These are phyloP conservation scores for Apostichopus leukothele DNA, from an alignment of 53 echinoderm and acorn worm genomes.

Conservation along the genomic window DNA sequence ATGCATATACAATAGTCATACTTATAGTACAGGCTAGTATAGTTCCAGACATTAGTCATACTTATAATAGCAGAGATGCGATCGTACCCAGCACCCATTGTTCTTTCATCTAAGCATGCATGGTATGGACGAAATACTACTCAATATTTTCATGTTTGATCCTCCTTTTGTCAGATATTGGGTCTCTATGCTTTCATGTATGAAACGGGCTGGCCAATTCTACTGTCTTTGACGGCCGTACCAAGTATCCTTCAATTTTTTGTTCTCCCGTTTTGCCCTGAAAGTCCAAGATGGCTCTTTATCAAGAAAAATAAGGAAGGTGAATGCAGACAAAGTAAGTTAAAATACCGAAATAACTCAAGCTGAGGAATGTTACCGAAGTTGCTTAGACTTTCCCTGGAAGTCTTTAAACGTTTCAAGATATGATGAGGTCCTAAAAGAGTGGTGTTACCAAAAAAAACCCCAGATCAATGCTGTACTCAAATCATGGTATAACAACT, in stretches of 20 bases:
- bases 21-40: slow-evolving; percentile 66
- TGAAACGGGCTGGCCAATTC: slow-evolving; percentile 72
- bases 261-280: slow-evolving; percentile 82
- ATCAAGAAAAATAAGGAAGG: slow-evolving; percentile 58
- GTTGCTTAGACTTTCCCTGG: no score
- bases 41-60: no score
- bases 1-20: slow-evolving; percentile 72
- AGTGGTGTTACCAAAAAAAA: no score
- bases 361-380: no score
- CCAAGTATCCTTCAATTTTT: slow-evolving; percentile 60
- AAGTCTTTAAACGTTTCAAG: no score
- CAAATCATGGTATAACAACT: no score
- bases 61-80: no score
- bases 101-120: no score
- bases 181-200: slow-evolving; percentile 71
- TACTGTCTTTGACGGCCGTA: slow-evolving; percentile 66
- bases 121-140: no score
- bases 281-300: slow-evolving; percentile 93
- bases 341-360: neutral
- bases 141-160: neutral
- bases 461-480: no score
- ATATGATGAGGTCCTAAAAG: no score
- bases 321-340: slow-evolving; percentile 40
- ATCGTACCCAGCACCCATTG: no score
- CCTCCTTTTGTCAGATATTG: slow-evolving; percentile 54